Conservation (phyloP, 1,140 invertebrate genomes). For the silkworm (Bombyx mori) region ASM3026992v2 NC_085112.1:6334501-6335000, state of each 20-base stretch:
- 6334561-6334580: too few relatives aligned
- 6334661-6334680: slow-evolving; percentile 13
- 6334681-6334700: slow-evolving; percentile 39
- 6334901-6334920: slow-evolving; percentile 52
- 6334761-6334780: slow-evolving; percentile 69
- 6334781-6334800: slow-evolving; percentile 46
- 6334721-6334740: slow-evolving; percentile 65
- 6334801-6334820: slow-evolving; percentile 52
- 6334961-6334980: too few relatives aligned
- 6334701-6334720: slow-evolving; percentile 38
- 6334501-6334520: too few relatives aligned
- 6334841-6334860: slow-evolving; percentile 50
- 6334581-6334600: too few relatives aligned
- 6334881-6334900: slow-evolving; percentile 34
- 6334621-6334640: slow-evolving; percentile 8
- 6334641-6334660: slow-evolving; percentile 9
- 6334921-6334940: slow-evolving; percentile 15
- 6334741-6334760: slow-evolving; percentile 56
- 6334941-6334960: too few relatives aligned
- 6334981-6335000: too few relatives aligned
- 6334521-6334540: too few relatives aligned
- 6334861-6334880: slow-evolving; percentile 44
- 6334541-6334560: too few relatives aligned
- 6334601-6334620: not conserved
- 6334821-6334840: slow-evolving; percentile 39